Evolutionary conservation across 2,797 vertebrate genomes (phyloP).

Genomic region (Miichthys miiuy): DNA sequence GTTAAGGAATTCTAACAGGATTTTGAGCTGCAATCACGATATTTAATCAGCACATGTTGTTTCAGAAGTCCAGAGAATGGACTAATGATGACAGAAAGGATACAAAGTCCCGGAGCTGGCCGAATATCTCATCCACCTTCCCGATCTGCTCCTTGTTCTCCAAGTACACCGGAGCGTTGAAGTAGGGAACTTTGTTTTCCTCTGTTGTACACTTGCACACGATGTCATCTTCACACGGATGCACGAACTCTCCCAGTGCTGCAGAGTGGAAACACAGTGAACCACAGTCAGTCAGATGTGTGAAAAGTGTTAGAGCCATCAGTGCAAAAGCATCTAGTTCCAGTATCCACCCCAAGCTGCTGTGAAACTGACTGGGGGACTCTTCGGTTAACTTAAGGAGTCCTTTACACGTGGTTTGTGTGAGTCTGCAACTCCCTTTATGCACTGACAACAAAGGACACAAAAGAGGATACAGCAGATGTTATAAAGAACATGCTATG

Average conservation of each 20-base stretch:
- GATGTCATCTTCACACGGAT: constrained; percentile 97
- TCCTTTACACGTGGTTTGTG: too few relatives aligned
- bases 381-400: too few relatives aligned
- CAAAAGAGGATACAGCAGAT: too few relatives aligned
- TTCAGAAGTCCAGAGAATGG: background rate
- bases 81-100: constrained; percentile 82
- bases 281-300: background rate
- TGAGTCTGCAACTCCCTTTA: too few relatives aligned
- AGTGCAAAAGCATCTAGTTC: background rate
- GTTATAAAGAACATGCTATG: too few relatives aligned
- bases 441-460: too few relatives aligned
- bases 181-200: constrained; percentile 98
- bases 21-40: background rate
- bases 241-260: constrained; percentile 96
- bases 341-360: too few relatives aligned
- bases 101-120: constrained; percentile 98
- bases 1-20: constrained; percentile 62
- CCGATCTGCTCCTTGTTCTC: constrained; percentile 99
- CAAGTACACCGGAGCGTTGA: constrained; percentile 97
- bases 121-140: constrained; percentile 99
- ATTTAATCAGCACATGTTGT: background rate
- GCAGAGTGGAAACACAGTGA: constrained; percentile 47
- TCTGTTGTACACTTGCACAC: constrained; percentile 95
- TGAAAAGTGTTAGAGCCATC: background rate
- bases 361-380: too few relatives aligned